Evolutionary conservation across 2,888 invertebrate species (phyloP).

Genomic region (Tetragnatha montana): DNA sequence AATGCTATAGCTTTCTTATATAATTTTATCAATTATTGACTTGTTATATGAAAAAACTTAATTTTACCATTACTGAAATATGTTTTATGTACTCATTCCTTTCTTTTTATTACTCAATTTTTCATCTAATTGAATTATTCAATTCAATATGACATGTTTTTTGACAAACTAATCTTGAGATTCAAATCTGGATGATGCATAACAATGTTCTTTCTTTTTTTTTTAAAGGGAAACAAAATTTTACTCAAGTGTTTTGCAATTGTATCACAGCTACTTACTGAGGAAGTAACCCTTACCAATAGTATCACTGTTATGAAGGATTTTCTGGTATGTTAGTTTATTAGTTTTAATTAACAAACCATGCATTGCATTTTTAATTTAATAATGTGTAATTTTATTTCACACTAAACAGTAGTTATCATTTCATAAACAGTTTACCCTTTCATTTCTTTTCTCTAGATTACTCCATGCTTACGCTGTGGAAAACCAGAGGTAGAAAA

Average conservation of each 20-base stretch:
- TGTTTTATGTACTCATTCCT: too few species aligned
- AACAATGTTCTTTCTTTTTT: not conserved
- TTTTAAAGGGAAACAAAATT: conserved; percentile 49
- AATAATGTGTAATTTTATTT: not conserved
- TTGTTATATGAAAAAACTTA: too few species aligned
- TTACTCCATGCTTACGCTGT: conserved; percentile 32
- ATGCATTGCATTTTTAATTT: not conserved
- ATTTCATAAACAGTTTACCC: too few species aligned
- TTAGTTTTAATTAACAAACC: not conserved
- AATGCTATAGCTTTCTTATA: too few species aligned
- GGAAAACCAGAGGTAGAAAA: conserved; percentile 41
- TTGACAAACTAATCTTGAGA: too few species aligned
- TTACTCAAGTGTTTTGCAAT: conserved; percentile 48
- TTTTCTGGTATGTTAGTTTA: conserved; percentile 23
- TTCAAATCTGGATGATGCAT: not conserved
- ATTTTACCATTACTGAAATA: too few species aligned
- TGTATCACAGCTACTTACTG: conserved; percentile 25
- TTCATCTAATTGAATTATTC: not conserved
- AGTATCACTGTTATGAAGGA: conserved; percentile 27
- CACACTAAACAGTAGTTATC: too few species aligned
- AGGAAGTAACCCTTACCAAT: conserved; percentile 13
- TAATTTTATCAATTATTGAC: too few species aligned
- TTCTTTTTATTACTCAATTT: too few species aligned
- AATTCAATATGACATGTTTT: too few species aligned
- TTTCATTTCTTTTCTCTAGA: conserved; percentile 13